A percentile compares a stretch with the other conserved stretches of the same genome.
Evolutionary conservation across 2,797 vertebrate genomes (phyloP).

Genomic region (Champsocephalus esox): DNA sequence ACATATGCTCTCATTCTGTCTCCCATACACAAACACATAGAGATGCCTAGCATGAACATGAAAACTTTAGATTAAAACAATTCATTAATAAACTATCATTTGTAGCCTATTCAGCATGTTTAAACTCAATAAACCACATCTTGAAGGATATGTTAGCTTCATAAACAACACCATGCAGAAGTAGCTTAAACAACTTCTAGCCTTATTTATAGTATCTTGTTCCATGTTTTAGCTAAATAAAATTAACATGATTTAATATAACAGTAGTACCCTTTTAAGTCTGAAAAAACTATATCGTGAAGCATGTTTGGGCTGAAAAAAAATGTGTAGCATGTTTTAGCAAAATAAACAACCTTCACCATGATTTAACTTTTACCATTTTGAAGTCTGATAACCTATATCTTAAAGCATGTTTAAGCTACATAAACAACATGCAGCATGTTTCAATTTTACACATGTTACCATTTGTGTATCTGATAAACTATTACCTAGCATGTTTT

Average conservation of each 20-base stretch:
- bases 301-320: background rate
- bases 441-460: too few relatives aligned
- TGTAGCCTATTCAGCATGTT: too few relatives aligned
- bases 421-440: background rate
- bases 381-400: rapidly evolving
- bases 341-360: background rate
- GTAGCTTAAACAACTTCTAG: background rate
- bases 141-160: background rate
- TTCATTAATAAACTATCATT: too few relatives aligned
- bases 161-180: too few relatives aligned
- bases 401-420: background rate
- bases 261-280: too few relatives aligned
- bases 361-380: background rate
- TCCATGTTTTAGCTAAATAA: background rate
- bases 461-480: too few relatives aligned
- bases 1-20: constrained; percentile 25
- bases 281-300: too few relatives aligned
- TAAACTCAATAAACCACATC: too few relatives aligned
- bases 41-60: constrained; percentile 8
- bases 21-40: background rate
- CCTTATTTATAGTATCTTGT: background rate
- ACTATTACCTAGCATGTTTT: too few relatives aligned
- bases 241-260: too few relatives aligned
- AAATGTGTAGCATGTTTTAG: background rate
- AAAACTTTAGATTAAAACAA: background rate